These are phyloP conservation scores for Callipepla californica DNA, from an alignment of 2,113 vertebrate species.

Conservation along the genomic window DNA sequence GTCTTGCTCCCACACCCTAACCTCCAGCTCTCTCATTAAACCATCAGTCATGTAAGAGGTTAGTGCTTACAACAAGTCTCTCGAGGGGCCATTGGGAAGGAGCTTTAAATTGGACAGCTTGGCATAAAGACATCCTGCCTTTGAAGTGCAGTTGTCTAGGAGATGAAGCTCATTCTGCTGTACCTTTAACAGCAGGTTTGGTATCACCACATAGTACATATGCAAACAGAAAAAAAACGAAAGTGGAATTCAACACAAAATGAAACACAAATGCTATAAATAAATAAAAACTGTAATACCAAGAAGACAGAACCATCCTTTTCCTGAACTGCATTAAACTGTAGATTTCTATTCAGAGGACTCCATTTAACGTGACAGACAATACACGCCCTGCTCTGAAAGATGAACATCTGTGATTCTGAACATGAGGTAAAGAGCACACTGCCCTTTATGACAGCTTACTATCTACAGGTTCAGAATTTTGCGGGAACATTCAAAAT, in stretches of 20 bases:
- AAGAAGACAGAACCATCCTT: not conserved
- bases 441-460: not conserved
- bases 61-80: not conserved
- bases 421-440: not conserved
- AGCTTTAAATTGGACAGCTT: not conserved
- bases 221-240: not conserved
- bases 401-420: not conserved
- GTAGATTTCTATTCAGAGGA: not conserved
- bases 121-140: not conserved
- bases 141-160: not conserved
- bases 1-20: not conserved
- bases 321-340: not conserved
- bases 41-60: not conserved
- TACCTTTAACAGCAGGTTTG: not conserved
- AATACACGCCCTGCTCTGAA: not conserved
- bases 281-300: not conserved
- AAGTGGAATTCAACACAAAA: not conserved
- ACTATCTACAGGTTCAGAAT: not conserved
- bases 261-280: not conserved
- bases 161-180: not conserved
- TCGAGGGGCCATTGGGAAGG: not conserved
- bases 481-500: not conserved
- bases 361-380: not conserved
- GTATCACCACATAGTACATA: not conserved
- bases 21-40: not conserved